Evolutionary conservation across 2,888 invertebrate genomes (phyloP), one percentile per base, ranked within the genome.

Genomic region (Geotrupes spiniger): DNA sequence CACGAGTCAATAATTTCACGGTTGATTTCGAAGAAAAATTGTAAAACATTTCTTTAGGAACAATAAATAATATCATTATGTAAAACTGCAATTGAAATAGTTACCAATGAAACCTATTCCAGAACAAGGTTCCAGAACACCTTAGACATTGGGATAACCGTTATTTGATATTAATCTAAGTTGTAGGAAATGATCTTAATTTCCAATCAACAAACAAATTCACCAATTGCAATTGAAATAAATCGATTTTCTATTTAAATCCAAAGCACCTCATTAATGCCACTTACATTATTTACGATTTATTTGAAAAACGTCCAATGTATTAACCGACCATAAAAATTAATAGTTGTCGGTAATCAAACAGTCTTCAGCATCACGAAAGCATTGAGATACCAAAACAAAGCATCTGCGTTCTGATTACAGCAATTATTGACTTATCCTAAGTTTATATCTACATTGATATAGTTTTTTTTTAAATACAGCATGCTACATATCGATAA

Each of bases 401-500:
- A 14, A 14, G 12, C 15, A 8, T 8, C 15, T 12, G 12, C 11
- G n/a, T 36, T 2, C 12, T 6, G n/a, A 12, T 36, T 36, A 36
- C 12, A 12, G 6, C 14, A 16, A 12, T 36, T 36, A 36, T 9
- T 14, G 9, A 12, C 36, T 36, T 36, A 36, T 15, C 33, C 12
- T 33, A 14, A 12, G 10, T 31, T 31, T 33, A 14, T 33, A 33
- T 42, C 42, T 42, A 42, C 39, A 33, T 17, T 42, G 21, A 21
- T 33, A 33, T 11, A 17, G 21, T 31, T 12, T 5, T 33, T 42
- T 12, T 33, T 16, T 21, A 21, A 33, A 39, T 26, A 41, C 33
- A 25, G 31, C 15, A 29, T 25, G 17, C 25, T 40, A 42, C 33
- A 46, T 33, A 41, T 21, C 33, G 33, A 33, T 33, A 33, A 33